A percentile compares a stretch with the other conserved stretches of the same genome.
These are phyloP conservation scores for Argynnis bischoffii DNA, from an alignment of 2,888 invertebrate species.

Conservation along the genomic window DNA sequence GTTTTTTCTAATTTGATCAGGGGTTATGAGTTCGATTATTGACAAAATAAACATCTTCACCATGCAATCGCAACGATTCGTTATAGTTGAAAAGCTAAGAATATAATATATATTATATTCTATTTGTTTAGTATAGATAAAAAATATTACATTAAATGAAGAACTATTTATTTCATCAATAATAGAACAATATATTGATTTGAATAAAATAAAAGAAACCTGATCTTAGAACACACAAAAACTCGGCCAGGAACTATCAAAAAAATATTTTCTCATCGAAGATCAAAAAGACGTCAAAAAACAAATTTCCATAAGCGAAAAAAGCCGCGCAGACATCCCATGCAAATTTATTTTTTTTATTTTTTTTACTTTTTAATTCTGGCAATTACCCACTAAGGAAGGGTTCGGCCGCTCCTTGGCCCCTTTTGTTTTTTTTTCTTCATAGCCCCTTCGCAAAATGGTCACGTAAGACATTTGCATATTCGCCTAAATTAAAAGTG, in stretches of 20 bases:
- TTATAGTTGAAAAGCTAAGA: too few species aligned
- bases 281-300: conserved; percentile 57
- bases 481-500: conserved; percentile 74
- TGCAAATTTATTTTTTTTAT: conserved; percentile 72
- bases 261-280: conserved; percentile 74
- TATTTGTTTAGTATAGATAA: too few species aligned
- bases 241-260: conserved; percentile 58
- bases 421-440: conserved; percentile 73
- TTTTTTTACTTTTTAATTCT: conserved; percentile 65
- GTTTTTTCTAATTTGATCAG: too few species aligned
- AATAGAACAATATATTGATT: not conserved
- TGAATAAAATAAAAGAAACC: conserved; percentile 14
- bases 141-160: too few species aligned
- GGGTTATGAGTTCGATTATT: too few species aligned
- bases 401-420: conserved; percentile 70
- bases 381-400: conserved; percentile 69
- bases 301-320: conserved; percentile 56
- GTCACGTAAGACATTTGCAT: conserved; percentile 79
- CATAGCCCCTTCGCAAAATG: conserved; percentile 73
- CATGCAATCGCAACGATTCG: too few species aligned
- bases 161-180: not conserved
- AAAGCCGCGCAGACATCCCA: conserved; percentile 65
- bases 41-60: too few species aligned
- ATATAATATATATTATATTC: too few species aligned
- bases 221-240: conserved; percentile 15